Conservation (phyloP, 1,140 invertebrate species). For the Oryctes rhinoceros region DNA sequence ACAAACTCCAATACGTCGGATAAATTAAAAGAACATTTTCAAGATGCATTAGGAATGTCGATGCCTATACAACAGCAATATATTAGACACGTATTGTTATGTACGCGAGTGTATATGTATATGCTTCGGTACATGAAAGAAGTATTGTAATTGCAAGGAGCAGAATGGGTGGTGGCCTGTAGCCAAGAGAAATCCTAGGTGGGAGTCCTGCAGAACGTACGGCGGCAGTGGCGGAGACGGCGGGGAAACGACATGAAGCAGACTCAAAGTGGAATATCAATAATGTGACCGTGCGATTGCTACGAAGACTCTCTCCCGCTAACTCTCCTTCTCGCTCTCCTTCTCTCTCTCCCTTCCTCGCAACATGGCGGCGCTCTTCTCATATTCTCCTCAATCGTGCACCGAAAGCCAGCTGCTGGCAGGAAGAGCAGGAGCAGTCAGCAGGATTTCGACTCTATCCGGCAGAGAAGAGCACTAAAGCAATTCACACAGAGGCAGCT, state of each 20-base stretch:
- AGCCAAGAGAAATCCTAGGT: conserved; percentile 33
- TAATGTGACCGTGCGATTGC: conserved; percentile 61
- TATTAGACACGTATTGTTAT: background rate
- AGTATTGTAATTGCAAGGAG: conserved; percentile 37
- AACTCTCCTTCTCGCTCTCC: conserved; percentile 46
- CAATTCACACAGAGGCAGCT: conserved; percentile 25
- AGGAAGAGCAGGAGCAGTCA: conserved; percentile 35
- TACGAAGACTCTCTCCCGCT: conserved; percentile 49
- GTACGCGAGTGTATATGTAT: background rate
- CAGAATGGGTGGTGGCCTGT: conserved; percentile 32
- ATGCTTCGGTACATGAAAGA: background rate
- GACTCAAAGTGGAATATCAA: conserved; percentile 60
- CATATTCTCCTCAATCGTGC: conserved; percentile 20
- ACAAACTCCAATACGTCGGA: no score
- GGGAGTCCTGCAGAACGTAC: conserved; percentile 43
- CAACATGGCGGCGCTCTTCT: conserved; percentile 37
- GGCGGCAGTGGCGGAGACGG: conserved; percentile 33
- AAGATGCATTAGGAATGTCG: background rate
- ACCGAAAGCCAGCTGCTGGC: conserved; percentile 17
- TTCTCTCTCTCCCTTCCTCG: conserved; percentile 32
- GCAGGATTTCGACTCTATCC: conserved; percentile 36
- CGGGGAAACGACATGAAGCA: conserved; percentile 53
- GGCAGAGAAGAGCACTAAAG: conserved; percentile 31
- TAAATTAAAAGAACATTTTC: no score
- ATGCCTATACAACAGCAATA: background rate